These are phyloP conservation scores for Parnassius mnemosyne DNA, from an alignment of 2,888 invertebrate genomes.

Conservation along the genomic window DNA sequence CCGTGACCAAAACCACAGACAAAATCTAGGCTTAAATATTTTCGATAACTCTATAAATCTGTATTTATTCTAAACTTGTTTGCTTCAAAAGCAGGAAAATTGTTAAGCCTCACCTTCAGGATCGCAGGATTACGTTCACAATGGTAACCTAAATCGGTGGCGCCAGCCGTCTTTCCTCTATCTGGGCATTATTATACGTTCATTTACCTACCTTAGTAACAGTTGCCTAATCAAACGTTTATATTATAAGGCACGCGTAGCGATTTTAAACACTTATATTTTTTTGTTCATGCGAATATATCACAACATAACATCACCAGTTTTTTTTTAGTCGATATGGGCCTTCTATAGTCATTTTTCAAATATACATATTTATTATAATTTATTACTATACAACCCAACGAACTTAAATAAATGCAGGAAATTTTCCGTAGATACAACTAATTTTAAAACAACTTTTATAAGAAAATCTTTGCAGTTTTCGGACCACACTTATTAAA, in stretches of 20 bases:
- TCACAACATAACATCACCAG: no score
- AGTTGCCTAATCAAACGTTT: slow-evolving; percentile 1
- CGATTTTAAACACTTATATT: not conserved
- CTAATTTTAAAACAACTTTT: no score
- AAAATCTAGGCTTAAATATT: not conserved
- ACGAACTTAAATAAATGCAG: no score
- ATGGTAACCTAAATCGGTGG: slow-evolving; percentile 12
- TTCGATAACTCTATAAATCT: not conserved
- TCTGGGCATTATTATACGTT: slow-evolving; percentile 2
- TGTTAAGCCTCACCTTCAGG: slow-evolving; percentile 5
- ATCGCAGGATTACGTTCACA: slow-evolving; percentile 12
- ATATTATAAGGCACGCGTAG: not conserved
- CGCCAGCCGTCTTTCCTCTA: slow-evolving; percentile 8
- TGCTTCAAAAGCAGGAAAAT: slow-evolving; percentile 7
- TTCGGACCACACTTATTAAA: no score
- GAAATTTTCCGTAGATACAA: no score
- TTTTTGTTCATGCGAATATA: no score
- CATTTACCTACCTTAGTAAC: slow-evolving; percentile 3
- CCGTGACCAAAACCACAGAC: not conserved
- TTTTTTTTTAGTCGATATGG: no score
- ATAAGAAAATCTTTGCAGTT: no score
- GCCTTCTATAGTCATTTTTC: no score
- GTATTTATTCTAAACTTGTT: slow-evolving; percentile 6
- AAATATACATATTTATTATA: no score
- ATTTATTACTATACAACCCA: no score